Conservation (phyloP, 2,888 invertebrate genomes). For the Cryptocephalus moraei region DNA sequence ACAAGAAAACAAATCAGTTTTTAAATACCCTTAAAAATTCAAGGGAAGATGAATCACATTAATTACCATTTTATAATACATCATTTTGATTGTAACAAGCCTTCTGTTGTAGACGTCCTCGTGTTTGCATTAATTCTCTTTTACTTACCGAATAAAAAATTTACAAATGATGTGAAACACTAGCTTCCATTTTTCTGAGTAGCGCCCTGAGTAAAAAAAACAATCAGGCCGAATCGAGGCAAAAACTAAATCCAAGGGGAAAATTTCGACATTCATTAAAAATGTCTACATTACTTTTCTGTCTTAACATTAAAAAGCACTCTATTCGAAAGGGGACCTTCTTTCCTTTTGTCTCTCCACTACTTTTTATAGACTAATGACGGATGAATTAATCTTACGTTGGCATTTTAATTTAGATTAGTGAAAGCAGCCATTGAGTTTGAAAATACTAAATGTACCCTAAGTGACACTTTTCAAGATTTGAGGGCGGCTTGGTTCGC, state of each 20-base stretch:
- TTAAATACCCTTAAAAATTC: too few species aligned
- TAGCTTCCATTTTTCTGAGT: too few species aligned
- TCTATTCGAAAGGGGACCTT: slow-evolving; percentile 1
- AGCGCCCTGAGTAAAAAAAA: too few species aligned
- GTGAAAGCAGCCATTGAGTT: slow-evolving; percentile 6
- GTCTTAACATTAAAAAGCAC: slow-evolving; percentile 3
- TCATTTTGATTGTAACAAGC: too few species aligned
- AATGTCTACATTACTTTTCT: slow-evolving; percentile 1
- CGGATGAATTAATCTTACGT: slow-evolving; percentile 9
- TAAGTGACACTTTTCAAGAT: slow-evolving; percentile 6
- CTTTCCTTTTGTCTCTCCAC: slow-evolving; percentile 3
- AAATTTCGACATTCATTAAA: slow-evolving; percentile 2
- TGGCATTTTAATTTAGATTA: slow-evolving; percentile 12
- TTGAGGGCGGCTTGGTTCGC: too few species aligned
- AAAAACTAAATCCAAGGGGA: too few species aligned
- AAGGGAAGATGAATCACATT: too few species aligned
- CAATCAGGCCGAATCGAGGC: too few species aligned
- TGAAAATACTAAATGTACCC: slow-evolving; percentile 7
- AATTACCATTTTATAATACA: too few species aligned
- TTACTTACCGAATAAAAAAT: not conserved
- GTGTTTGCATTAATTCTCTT: not conserved
- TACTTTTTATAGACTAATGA: slow-evolving; percentile 7
- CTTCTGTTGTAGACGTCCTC: too few species aligned
- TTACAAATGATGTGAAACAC: too few species aligned
- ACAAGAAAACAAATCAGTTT: too few species aligned